Evolutionary conservation across 1,140 invertebrate species (phyloP).

Genomic region (Gyrodactylus salaris): DNA sequence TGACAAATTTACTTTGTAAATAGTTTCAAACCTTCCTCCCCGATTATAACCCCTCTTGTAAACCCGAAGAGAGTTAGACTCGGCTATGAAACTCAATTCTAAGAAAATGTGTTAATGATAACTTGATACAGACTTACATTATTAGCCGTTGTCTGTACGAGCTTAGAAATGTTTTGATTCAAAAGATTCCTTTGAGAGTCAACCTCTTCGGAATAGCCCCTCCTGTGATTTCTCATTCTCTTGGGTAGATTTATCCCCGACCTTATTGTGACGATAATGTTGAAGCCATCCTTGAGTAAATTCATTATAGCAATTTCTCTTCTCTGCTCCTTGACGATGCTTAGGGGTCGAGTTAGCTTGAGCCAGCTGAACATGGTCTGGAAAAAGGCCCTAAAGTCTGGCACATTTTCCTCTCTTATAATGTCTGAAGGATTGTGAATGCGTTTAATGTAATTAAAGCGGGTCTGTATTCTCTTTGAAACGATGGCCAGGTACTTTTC

Average conservation of each 20-base stretch:
- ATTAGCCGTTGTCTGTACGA: too few species aligned
- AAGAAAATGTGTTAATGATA: too few species aligned
- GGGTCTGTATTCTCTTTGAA: background rate
- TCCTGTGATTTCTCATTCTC: background rate
- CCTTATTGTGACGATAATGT: background rate
- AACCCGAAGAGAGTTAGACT: too few species aligned
- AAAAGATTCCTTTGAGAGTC: too few species aligned
- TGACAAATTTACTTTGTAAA: too few species aligned
- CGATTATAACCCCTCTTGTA: too few species aligned
- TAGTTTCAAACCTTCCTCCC: too few species aligned
- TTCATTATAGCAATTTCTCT: background rate
- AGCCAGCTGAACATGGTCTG: background rate
- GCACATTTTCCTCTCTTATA: background rate
- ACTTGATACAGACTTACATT: too few species aligned
- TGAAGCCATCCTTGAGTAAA: background rate
- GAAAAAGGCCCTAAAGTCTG: background rate
- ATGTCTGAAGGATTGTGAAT: background rate
- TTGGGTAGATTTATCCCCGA: background rate
- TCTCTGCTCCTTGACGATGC: background rate
- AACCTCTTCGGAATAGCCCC: too few species aligned
- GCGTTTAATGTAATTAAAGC: background rate
- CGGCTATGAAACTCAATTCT: too few species aligned
- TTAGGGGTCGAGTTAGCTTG: background rate
- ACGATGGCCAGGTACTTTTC: background rate
- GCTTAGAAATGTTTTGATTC: too few species aligned